These are phyloP conservation scores for Apteryx owenii DNA, from an alignment of 2,113 vertebrate genomes.

Conservation along the genomic window DNA sequence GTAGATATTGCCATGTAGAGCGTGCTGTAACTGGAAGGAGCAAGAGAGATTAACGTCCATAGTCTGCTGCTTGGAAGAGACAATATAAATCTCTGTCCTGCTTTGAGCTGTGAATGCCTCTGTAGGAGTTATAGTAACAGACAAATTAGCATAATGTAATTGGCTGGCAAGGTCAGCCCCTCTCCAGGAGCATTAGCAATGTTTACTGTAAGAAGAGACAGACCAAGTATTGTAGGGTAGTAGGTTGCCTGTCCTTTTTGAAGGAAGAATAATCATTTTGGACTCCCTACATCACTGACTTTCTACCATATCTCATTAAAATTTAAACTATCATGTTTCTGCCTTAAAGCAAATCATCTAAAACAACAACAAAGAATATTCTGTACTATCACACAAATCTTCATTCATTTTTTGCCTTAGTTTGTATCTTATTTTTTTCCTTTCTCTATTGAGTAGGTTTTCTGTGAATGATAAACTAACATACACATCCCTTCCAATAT, in stretches of 20 bases:
- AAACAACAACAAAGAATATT: neutral
- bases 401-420: neutral
- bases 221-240: slow-evolving; percentile 32
- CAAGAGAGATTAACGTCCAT: slow-evolving; percentile 48
- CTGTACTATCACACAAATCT: neutral
- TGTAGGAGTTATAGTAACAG: slow-evolving; percentile 71
- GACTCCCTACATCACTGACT: neutral
- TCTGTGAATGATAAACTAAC: neutral
- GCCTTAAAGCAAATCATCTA: slow-evolving; percentile 17
- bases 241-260: slow-evolving; percentile 21
- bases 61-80: slow-evolving; percentile 53
- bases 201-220: slow-evolving; percentile 60
- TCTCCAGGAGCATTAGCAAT: slow-evolving; percentile 62
- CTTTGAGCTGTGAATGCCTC: slow-evolving; percentile 60
- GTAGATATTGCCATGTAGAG: slow-evolving; percentile 10
- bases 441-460: neutral
- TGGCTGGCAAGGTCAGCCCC: slow-evolving; percentile 73
- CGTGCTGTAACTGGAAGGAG: neutral
- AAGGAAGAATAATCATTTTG: slow-evolving; percentile 32
- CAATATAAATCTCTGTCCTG: slow-evolving; percentile 69
- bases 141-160: slow-evolving; percentile 78
- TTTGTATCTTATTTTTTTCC: neutral
- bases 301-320: neutral
- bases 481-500: neutral
- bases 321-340: slow-evolving; percentile 27